Percentiles rank a stretch among this genome's conserved stretches.
Conservation (phyloP, 2,797 vertebrate species). For the Perodicticus potto region DNA sequence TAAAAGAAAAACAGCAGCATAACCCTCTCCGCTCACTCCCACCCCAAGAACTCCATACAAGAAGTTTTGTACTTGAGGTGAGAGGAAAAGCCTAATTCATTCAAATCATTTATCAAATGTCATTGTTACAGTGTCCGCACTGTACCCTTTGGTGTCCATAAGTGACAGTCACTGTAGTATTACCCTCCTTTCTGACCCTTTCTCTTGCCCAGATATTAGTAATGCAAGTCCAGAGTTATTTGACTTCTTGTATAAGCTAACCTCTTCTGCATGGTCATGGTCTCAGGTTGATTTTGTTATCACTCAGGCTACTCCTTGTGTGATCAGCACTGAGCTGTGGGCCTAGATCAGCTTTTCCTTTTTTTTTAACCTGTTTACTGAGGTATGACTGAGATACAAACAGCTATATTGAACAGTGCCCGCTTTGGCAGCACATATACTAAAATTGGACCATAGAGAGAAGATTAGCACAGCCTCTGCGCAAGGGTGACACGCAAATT, state of each 20-base stretch:
- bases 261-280: not conserved
- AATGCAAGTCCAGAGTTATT: not conserved
- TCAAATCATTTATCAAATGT: not conserved
- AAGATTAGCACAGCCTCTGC: too few relatives aligned
- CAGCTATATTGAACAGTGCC: too few relatives aligned
- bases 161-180: not conserved
- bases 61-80: not conserved
- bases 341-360: not conserved
- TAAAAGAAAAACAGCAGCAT: not conserved
- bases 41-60: not conserved
- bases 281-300: not conserved
- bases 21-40: not conserved
- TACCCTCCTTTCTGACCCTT: not conserved
- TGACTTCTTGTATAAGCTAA: not conserved
- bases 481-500: too few relatives aligned
- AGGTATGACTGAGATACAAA: not conserved
- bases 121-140: not conserved
- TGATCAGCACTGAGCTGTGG: not conserved
- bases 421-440: too few relatives aligned
- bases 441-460: too few relatives aligned
- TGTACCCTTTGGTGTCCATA: not conserved
- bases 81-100: not conserved
- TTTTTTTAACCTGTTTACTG: not conserved
- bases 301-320: not conserved
- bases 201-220: not conserved